Evolutionary conservation across 2,888 invertebrate species (phyloP), one percentile per base, ranked within the genome.

Genomic region (Pseudococcus jackbeardsleyi): DNA sequence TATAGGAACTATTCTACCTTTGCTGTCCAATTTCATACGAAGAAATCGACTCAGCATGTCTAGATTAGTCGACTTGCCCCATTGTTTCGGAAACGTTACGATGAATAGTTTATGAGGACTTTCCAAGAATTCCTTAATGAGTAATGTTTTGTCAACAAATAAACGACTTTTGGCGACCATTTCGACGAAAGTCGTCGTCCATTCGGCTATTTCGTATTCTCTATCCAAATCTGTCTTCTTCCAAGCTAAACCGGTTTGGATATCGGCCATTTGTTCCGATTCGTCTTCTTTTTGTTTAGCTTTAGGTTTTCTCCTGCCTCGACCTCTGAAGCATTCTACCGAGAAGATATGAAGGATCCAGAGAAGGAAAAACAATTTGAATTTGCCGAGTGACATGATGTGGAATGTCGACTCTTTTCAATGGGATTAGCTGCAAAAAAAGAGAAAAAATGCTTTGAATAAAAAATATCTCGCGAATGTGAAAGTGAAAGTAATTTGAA

Each of bases 91-190:
- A 46, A 79, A 79, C 17, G 79, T 79, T 0, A 79, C 42, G n/a
- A 79, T 42, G 7, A 79, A 42, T 9, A 79, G 39, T 46, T 79
- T 79, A 42, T 39, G 42, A 2, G 2, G 4, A 19, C 42, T 46
- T 79, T 79, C 79, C 6, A 79, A 19, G 42, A 79, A n/a, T n/a
- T 79, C 79, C 17, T 79, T 79, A n/a, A 79, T 79, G 5, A 79
- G 46, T 42, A 79, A 42, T 0, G 79, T 79, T 46, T 79, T 79
- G 11, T 79, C 79, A 7, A 79, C 19, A n/a, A 79, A 79, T 42
- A 79, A 8, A n/a, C 11, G 42, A 42, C 79, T 79, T 42, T 19
- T 79, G 42, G 42, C 79, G 0, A 33, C 79, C 9, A 79, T 19
- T 46, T 79, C 79, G 42, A 42, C 79, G 79, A 79, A 79, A 3